These are phyloP conservation scores for Pinctada fucata DNA, from an alignment of 2,888 invertebrate genomes.

Conservation along the genomic window DNA sequence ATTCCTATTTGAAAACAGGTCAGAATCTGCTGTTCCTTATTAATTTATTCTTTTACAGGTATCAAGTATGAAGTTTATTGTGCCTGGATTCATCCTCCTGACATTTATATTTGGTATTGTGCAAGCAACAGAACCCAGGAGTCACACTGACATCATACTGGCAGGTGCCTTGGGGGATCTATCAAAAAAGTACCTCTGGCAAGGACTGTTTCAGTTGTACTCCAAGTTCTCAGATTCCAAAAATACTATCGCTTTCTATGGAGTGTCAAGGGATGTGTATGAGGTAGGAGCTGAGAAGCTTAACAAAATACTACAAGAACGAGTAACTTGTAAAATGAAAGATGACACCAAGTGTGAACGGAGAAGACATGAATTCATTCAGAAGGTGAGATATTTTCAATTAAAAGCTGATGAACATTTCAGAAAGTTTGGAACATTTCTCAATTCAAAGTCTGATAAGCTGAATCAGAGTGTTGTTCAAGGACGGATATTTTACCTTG, in stretches of 20 bases:
- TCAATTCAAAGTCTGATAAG: constrained; percentile 6
- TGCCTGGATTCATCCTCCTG: no score
- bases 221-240: constrained; percentile 45
- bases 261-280: constrained; percentile 53
- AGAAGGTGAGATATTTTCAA: constrained; percentile 62
- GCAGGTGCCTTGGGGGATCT: constrained; percentile 73
- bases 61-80: no score
- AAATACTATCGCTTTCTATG: constrained; percentile 68
- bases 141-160: constrained; percentile 62
- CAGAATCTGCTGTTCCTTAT: no score
- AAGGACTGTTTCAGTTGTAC: constrained; percentile 61
- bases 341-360: constrained; percentile 58
- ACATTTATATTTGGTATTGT: no score
- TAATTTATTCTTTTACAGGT: no score
- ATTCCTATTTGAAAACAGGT: no score
- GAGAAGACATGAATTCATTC: constrained; percentile 60
- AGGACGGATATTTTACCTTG: constrained; percentile 69
- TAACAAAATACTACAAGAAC: constrained; percentile 59
- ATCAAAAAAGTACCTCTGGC: constrained; percentile 74
- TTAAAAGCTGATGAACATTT: constrained; percentile 65
- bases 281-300: constrained; percentile 55
- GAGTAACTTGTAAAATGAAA: constrained; percentile 53
- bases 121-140: background rate
- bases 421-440: constrained; percentile 35
- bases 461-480: constrained; percentile 25